Evolutionary conservation across 2,113 vertebrate genomes (phyloP).

Genomic region (Promerops cafer): DNA sequence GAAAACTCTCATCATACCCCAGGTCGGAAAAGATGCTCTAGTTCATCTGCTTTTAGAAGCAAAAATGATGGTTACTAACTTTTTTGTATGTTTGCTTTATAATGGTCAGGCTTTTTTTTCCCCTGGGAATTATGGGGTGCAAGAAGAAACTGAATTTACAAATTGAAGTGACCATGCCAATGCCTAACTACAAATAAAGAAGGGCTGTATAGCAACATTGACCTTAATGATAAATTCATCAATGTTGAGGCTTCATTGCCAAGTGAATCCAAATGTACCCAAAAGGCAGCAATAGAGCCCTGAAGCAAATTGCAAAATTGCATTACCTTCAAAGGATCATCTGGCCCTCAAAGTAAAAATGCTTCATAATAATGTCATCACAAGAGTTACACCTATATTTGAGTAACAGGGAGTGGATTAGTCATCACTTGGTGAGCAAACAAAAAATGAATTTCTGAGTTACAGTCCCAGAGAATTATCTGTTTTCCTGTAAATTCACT

Average conservation of each 20-base stretch:
- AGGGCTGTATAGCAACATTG: not conserved
- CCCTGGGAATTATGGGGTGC: not conserved
- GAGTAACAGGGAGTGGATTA: constrained; percentile 47
- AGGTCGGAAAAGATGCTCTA: not conserved
- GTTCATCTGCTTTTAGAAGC: not conserved
- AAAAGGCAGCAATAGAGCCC: not conserved
- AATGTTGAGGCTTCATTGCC: not conserved
- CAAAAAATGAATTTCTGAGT: constrained; percentile 24
- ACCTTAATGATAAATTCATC: not conserved
- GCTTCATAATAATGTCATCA: constrained; percentile 27
- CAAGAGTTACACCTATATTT: constrained; percentile 57
- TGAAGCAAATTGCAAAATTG: not conserved
- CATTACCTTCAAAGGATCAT: constrained; percentile 34
- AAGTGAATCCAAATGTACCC: not conserved
- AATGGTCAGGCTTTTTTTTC: not conserved
- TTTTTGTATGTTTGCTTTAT: not conserved
- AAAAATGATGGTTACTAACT: not conserved
- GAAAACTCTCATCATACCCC: not conserved
- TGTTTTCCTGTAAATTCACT: constrained; percentile 59
- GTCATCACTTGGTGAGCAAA: constrained; percentile 43
- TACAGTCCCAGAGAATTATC: constrained; percentile 42
- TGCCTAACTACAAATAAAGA: not conserved
- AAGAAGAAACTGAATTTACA: not conserved
- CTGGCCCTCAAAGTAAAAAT: constrained; percentile 11
- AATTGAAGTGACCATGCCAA: not conserved